These are phyloP conservation scores for Margaritifera margaritifera DNA, from an alignment of 2,888 invertebrate genomes.

Conservation along the genomic window DNA sequence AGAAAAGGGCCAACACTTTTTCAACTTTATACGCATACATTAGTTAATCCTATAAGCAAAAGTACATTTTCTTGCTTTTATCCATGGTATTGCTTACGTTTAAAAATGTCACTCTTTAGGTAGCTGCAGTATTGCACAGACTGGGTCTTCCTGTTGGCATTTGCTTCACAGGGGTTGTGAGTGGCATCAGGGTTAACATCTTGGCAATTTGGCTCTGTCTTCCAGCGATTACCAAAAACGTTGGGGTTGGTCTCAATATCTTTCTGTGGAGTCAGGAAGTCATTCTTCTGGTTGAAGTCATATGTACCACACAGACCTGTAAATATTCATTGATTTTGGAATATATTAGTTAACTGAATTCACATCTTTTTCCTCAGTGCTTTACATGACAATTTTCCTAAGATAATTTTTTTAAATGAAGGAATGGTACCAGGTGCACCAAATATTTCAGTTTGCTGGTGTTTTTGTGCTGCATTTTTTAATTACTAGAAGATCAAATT, in stretches of 20 bases:
- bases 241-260: slow-evolving; percentile 85
- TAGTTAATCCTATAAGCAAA: too few relatives aligned
- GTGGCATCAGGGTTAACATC: slow-evolving; percentile 64
- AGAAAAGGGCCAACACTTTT: too few relatives aligned
- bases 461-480: too few relatives aligned
- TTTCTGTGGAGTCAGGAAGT: slow-evolving; percentile 76
- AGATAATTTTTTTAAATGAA: too few relatives aligned
- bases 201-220: slow-evolving; percentile 83
- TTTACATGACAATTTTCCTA: too few relatives aligned
- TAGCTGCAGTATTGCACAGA: slow-evolving; percentile 84
- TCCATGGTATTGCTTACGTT: slow-evolving; percentile 35
- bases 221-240: slow-evolving; percentile 93
- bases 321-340: not conserved
- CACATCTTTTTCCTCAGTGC: too few relatives aligned
- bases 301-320: slow-evolving; percentile 64
- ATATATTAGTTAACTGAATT: too few relatives aligned
- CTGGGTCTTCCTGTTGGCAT: slow-evolving; percentile 60
- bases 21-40: too few relatives aligned
- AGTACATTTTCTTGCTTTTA: too few relatives aligned
- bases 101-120: slow-evolving; percentile 81
- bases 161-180: slow-evolving; percentile 60
- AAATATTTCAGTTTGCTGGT: too few relatives aligned
- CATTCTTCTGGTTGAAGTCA: slow-evolving; percentile 64
- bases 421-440: too few relatives aligned
- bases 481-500: too few relatives aligned